Percentiles rank a stretch among this genome's conserved stretches.
phyloP scores from a whole-genome alignment of 2,888 invertebrate species.

The Conchocele bisecta region DNA sequence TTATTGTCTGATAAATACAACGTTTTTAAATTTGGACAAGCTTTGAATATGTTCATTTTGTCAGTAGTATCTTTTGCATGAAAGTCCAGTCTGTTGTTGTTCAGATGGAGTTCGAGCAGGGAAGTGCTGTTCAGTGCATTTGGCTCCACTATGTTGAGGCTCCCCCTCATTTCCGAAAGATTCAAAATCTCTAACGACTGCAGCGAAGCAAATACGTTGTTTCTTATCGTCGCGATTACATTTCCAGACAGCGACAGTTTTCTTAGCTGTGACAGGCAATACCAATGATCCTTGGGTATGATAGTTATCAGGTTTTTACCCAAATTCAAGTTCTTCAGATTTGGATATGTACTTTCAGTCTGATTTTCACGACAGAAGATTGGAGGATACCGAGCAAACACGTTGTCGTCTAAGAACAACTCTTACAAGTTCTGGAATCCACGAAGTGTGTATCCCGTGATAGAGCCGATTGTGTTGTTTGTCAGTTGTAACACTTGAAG shows the following conservation, averaged over 20 bases:
- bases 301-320: neutral
- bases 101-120: neutral
- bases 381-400: neutral
- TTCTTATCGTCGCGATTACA: neutral
- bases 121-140: neutral
- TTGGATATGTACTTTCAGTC: neutral
- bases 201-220: neutral
- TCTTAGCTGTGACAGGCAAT: neutral
- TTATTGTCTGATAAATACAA: conserved; percentile 5
- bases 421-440: neutral
- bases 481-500: neutral
- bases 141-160: neutral
- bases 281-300: neutral
- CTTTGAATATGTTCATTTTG: neutral
- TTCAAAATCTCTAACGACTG: neutral
- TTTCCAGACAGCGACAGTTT: neutral
- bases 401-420: neutral
- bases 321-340: neutral
- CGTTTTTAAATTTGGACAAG: neutral
- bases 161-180: neutral
- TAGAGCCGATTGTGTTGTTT: neutral
- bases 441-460: neutral
- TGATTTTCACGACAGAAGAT: neutral
- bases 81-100: neutral
- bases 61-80: neutral